Evolutionary conservation across 1,140 invertebrate genomes (phyloP), one percentile per base, ranked within the genome.

Genomic region (Hesperophylax magnus): DNA sequence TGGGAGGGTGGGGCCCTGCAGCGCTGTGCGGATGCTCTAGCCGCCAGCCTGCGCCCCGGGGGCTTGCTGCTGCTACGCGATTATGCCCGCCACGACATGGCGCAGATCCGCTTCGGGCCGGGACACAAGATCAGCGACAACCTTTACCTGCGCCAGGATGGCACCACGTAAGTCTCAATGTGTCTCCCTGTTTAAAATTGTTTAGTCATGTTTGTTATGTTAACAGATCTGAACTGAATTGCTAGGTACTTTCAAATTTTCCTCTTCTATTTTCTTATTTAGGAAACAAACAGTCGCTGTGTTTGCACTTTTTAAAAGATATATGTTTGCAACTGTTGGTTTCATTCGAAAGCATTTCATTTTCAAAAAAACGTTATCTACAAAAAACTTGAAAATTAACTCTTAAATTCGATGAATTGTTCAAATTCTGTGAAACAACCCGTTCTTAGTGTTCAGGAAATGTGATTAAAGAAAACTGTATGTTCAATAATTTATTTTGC

Each of bases 51-150:
- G 0, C 94, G 93, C 81, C 95, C 94, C 0, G 96, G 95, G 20
- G 98, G 98, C 17, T 86, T 96, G 52, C 86, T 99, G 4, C 87
- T 99, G 5, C 97, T 99, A 85, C 90, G 99, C 85, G 99, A 99
- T 90, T 99, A 99, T 89, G 98, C 98, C 0, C 88, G 98, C n/a
- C 97, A 98, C 87, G 99, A 99, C 88, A 96, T 99, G 94, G 97
- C 98, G 3, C 98, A 99, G 88, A 85, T 99, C 3, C 90, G 98
- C 69, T 99, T 99, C 87, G 95, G 97, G 83, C 93, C 96, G 4
- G 97, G 97, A 0, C 94, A 96, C 86, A 99, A 99, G 89, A 96
- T 99, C 79, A 87, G 92, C 8, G 97, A 99, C 24, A 98, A 99
- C 88, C 96, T 99, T 84, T 99, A 99, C 87, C 95, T 97, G 87